These are phyloP conservation scores for Myripristis murdjan DNA, from an alignment of 2,797 vertebrate genomes.

Conservation along the genomic window DNA sequence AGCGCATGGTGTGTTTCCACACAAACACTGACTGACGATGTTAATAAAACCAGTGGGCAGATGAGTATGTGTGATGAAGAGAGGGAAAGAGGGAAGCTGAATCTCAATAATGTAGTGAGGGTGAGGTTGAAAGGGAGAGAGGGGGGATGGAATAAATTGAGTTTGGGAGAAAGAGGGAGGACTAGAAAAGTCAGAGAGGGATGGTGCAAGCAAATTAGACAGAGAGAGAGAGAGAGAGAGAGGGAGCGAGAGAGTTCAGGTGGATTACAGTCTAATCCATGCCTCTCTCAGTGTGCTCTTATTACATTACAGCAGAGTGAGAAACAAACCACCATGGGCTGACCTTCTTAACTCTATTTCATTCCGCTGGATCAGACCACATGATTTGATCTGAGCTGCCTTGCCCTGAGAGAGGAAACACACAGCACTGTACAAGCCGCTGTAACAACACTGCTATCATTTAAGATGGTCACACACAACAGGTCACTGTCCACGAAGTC, in stretches of 20 bases:
- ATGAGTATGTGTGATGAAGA: constrained; percentile 4
- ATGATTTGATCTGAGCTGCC: constrained; percentile 62
- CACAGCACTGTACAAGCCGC: constrained; percentile 16
- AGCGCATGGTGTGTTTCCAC: constrained; percentile 9
- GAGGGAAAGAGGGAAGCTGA: constrained; percentile 3
- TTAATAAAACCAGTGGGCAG: constrained; percentile 26
- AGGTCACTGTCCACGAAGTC: too few relatives aligned
- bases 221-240: constrained; percentile 15
- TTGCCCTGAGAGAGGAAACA: constrained; percentile 34
- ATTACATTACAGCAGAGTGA: constrained; percentile 68
- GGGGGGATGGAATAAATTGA: constrained; percentile 31
- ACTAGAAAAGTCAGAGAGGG: constrained; percentile 20
- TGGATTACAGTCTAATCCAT: constrained; percentile 70
- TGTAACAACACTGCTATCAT: constrained; percentile 14
- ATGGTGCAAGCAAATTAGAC: not conserved
- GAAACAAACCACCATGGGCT: constrained; percentile 53
- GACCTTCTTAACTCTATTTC: constrained; percentile 76
- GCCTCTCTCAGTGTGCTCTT: constrained; percentile 54
- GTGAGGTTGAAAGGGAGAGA: constrained; percentile 28
- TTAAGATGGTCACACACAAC: constrained; percentile 16
- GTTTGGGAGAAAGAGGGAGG: constrained; percentile 20
- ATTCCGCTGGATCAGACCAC: constrained; percentile 66
- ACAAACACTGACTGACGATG: constrained; percentile 20
- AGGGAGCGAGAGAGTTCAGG: constrained; percentile 30
- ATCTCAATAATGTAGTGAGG: constrained; percentile 40